phyloP scores from a whole-genome alignment of 2,888 invertebrate species.

The Fabriciana adippe region DNA sequence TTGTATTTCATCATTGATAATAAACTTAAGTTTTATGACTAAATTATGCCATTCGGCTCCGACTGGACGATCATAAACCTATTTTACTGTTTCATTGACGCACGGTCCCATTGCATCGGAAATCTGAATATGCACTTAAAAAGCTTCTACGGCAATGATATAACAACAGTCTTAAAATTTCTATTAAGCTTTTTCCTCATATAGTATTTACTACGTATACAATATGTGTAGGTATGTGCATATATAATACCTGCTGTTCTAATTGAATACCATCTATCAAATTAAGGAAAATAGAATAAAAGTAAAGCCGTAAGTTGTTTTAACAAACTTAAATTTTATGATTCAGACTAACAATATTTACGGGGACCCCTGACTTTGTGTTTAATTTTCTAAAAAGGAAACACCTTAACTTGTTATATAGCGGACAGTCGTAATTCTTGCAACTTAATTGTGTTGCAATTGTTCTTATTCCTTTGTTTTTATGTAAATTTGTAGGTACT shows the following conservation, averaged over 20 bases:
- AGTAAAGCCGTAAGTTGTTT: too few species aligned
- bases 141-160: conserved; percentile 51
- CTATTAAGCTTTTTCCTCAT: background rate
- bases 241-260: background rate
- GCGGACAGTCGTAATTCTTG: background rate
- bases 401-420: background rate
- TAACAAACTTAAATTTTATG: too few species aligned
- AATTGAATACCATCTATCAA: background rate
- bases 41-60: conserved; percentile 62
- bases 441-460: background rate
- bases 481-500: too few species aligned
- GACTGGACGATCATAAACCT: conserved; percentile 58
- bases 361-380: too few species aligned
- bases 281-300: background rate
- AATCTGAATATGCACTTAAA: conserved; percentile 59
- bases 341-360: too few species aligned
- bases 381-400: background rate
- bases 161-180: conserved; percentile 14
- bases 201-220: background rate
- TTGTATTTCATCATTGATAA: conserved; percentile 56
- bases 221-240: background rate
- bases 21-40: conserved; percentile 66
- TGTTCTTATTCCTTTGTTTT: background rate
- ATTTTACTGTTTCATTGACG: conserved; percentile 65
- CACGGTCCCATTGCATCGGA: conserved; percentile 49